These are phyloP conservation scores for Hypsopygia costalis DNA, from an alignment of 2,888 invertebrate species.

Conservation along the genomic window DNA sequence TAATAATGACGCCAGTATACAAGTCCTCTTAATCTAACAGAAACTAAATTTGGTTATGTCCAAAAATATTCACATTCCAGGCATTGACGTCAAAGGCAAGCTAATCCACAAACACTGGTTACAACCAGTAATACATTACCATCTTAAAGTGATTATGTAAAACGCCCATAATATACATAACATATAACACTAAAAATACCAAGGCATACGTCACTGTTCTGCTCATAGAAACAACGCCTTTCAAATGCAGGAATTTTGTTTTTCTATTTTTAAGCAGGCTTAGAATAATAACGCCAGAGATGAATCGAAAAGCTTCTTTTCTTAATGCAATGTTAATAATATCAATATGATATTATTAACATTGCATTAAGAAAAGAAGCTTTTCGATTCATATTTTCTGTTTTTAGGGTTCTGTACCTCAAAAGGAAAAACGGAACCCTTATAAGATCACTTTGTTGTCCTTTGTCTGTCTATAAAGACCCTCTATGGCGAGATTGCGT, in stretches of 20 bases:
- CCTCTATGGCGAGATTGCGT: no score
- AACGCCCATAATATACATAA: constrained; percentile 2
- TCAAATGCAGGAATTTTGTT: background rate
- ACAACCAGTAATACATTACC: constrained; percentile 1
- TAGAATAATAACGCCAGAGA: no score
- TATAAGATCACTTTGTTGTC: no score
- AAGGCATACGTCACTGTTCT: background rate
- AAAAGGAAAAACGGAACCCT: no score
- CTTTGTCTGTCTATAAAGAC: no score
- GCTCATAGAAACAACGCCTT: background rate
- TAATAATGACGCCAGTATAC: constrained; percentile 21
- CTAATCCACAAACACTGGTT: background rate
- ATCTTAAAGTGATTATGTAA: constrained; percentile 7
- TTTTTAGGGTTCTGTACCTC: no score
- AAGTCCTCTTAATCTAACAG: constrained; percentile 18
- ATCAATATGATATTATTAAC: no score
- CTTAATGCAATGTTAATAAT: no score
- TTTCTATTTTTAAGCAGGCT: no score
- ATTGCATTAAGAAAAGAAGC: no score
- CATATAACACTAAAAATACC: constrained; percentile 4
- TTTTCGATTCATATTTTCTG: no score
- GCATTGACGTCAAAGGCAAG: constrained; percentile 17
- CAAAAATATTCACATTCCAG: constrained; percentile 19
- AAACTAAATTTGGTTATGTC: constrained; percentile 18
- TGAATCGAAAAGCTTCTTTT: no score